These are phyloP conservation scores for Sarcophilus harrisii DNA, from an alignment of 2,797 vertebrate genomes.

Conservation along the genomic window DNA sequence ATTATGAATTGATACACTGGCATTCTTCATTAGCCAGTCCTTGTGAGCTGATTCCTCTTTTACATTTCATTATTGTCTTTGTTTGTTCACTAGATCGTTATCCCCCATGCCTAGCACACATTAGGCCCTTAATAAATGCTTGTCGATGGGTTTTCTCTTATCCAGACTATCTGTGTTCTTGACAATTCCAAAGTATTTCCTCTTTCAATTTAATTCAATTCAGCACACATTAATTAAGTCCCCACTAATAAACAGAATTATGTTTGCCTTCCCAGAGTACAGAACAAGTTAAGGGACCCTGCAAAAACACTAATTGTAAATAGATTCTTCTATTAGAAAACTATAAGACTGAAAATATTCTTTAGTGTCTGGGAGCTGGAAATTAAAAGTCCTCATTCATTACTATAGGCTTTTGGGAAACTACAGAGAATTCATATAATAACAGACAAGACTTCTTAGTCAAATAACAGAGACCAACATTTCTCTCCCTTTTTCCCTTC, in stretches of 20 bases:
- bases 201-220: neutral
- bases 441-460: slow-evolving; percentile 54
- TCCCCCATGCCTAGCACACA: neutral
- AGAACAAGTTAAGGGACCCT: neutral
- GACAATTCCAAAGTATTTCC: neutral
- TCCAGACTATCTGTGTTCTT: neutral
- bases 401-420: slow-evolving; percentile 41
- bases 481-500: slow-evolving; percentile 48
- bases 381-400: slow-evolving; percentile 58
- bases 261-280: slow-evolving; percentile 2
- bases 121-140: neutral
- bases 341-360: slow-evolving; percentile 42
- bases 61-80: neutral
- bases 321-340: slow-evolving; percentile 23
- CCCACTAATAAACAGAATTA: neutral
- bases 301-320: neutral
- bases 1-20: neutral
- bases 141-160: neutral
- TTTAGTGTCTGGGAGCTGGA: slow-evolving; percentile 36
- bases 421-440: slow-evolving; percentile 47
- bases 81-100: neutral
- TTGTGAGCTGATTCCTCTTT: neutral
- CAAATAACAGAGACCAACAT: slow-evolving; percentile 65
- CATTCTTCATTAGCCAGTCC: neutral
- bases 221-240: neutral